Percentiles rank a stretch among this genome's conserved stretches.
Evolutionary conservation across 1,140 invertebrate genomes (phyloP).

Genomic region (Teleopsis dalmanni): DNA sequence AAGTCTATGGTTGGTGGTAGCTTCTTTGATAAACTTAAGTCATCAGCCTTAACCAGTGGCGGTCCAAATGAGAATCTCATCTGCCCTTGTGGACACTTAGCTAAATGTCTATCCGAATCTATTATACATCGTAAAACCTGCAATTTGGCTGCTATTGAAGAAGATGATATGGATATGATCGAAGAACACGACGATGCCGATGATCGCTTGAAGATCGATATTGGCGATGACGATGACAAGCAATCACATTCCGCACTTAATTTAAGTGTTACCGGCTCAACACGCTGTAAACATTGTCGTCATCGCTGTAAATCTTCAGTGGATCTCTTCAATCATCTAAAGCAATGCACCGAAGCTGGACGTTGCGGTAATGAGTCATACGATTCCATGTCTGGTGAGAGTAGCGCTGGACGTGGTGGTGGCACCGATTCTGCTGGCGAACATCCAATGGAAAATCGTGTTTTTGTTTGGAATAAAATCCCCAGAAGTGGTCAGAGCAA

Average conservation of each 20-base stretch:
- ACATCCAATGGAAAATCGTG: slow-evolving; percentile 67
- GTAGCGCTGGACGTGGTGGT: slow-evolving; percentile 25
- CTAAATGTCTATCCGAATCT: slow-evolving; percentile 76
- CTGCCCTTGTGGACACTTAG: slow-evolving; percentile 70
- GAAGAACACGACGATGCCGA: slow-evolving; percentile 33
- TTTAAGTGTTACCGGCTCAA: slow-evolving; percentile 50
- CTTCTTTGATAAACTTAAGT: slow-evolving; percentile 75
- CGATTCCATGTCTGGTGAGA: slow-evolving; percentile 40
- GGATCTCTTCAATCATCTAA: slow-evolving; percentile 65
- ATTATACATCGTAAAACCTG: slow-evolving; percentile 66
- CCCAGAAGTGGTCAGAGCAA: slow-evolving; percentile 7
- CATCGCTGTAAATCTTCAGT: slow-evolving; percentile 74
- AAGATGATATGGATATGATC: slow-evolving; percentile 45
- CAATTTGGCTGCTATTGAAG: slow-evolving; percentile 29
- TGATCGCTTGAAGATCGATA: slow-evolving; percentile 30
- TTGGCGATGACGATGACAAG: slow-evolving; percentile 31
- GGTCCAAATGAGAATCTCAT: slow-evolving; percentile 52
- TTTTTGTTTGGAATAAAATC: slow-evolving; percentile 59
- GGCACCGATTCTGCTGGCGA: slow-evolving; percentile 4
- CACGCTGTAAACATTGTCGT: slow-evolving; percentile 74
- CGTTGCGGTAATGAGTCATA: slow-evolving; percentile 43
- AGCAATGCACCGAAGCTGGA: slow-evolving; percentile 54
- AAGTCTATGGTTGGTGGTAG: slow-evolving; percentile 55
- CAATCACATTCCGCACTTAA: slow-evolving; percentile 38
- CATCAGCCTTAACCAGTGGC: slow-evolving; percentile 52